Base-by-base conservation (phyloP, 2,797 vertebrate species). In the Microchirus variegatus region DNA sequence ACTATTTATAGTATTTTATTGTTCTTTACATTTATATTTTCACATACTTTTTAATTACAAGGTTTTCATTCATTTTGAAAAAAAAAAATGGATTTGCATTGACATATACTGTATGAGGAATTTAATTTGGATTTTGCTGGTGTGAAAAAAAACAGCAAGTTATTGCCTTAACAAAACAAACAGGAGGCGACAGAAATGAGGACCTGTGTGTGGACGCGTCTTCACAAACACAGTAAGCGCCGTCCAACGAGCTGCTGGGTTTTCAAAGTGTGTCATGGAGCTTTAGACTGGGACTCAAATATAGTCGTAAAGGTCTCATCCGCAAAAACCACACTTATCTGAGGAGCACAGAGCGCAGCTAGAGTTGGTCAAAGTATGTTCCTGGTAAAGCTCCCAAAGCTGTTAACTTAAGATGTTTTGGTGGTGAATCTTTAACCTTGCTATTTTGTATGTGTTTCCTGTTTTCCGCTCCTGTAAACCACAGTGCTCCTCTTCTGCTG, bases 231-330 rank as follows among this genome's bases (percentile, higher is more conserved):
- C 43, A 26, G 11, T 14, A 22, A 38, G 26, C n/a, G n/a, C n/a
- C n/a, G n/a, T n/a, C n/a, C n/a, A n/a, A n/a, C n/a, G n/a, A n/a
- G n/a, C n/a, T 9, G 43, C 40, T 18, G 53, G 38, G 41, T 48
- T 45, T 62, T 54, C 43, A 57, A 40, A 52, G 26, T 60, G 54
- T 26, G 35, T 49, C 37, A 46, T 10, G n/a, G 22, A 12, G 37
- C 61, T 69, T 75, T 73, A 26, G 61, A 67, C 40, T 42, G 65
- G 4, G 18, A 63, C 43, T 57, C n/a, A 2, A 37, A 47, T 13
- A 13, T 36, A 31, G 19, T n/a, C 17, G 37, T 53, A 43, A 11
- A 49, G 44, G 37, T 52, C 40, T 49, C 14, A 17, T 31, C 15
- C 36, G 17, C 13, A 31, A 26, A 61, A 49, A 38, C 19, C 17